Conservation (phyloP, 2,797 vertebrate species). For the Philypnodon macrostomus region DNA sequence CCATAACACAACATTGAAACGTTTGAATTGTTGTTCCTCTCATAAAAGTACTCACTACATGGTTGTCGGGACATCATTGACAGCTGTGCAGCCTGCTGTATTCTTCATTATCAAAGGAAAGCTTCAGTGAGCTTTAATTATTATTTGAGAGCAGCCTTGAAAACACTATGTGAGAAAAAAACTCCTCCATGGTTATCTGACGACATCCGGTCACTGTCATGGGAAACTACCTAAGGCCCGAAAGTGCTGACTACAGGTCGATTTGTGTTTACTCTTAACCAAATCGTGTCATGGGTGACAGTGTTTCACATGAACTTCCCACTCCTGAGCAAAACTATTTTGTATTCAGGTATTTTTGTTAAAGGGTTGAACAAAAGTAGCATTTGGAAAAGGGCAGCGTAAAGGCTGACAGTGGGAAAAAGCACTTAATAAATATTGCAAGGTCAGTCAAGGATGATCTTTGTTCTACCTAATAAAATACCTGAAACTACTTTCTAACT, state of each 20-base stretch:
- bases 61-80: slow-evolving; percentile 13
- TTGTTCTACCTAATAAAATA: slow-evolving; percentile 37
- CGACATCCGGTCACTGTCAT: slow-evolving; percentile 34
- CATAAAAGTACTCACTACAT: slow-evolving; percentile 4
- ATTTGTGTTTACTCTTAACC: slow-evolving; percentile 48
- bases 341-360: background rate
- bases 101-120: slow-evolving; percentile 34
- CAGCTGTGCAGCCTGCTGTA: slow-evolving; percentile 8
- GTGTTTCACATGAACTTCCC: slow-evolving; percentile 20
- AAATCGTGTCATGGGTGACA: slow-evolving; percentile 36
- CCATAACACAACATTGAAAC: slow-evolving; percentile 26
- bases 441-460: slow-evolving; percentile 38
- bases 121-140: slow-evolving; percentile 24
- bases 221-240: slow-evolving; percentile 52
- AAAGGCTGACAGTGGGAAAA: slow-evolving; percentile 22
- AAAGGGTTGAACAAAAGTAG: background rate
- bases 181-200: slow-evolving; percentile 37
- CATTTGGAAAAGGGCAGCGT: background rate
- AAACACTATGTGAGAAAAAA: slow-evolving; percentile 15
- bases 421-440: slow-evolving; percentile 48
- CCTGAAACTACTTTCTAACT: slow-evolving; percentile 21
- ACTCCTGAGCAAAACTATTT: no score
- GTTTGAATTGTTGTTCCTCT: slow-evolving; percentile 7
- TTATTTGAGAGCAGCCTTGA: slow-evolving; percentile 28
- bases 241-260: slow-evolving; percentile 50